Evolutionary conservation across 2,113 vertebrate species (phyloP).

Genomic region (Tauraco erythrolophus): DNA sequence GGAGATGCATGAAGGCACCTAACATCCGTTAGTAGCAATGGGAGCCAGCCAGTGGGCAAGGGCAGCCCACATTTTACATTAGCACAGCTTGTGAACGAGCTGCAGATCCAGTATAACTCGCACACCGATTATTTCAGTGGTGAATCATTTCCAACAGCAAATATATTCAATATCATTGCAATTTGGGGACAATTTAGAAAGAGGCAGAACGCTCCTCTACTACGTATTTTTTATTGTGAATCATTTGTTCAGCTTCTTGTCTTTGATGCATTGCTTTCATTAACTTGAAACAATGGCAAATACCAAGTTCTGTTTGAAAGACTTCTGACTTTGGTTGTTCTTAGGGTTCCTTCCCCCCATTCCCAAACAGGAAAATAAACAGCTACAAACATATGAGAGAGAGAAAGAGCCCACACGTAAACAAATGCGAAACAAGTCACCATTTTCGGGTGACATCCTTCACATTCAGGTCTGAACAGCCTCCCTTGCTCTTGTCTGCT

Average conservation of each 20-base stretch:
- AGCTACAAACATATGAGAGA: background rate
- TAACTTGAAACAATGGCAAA: background rate
- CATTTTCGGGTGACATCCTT: background rate
- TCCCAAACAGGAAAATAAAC: background rate
- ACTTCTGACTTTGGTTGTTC: background rate
- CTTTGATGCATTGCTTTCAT: constrained; percentile 38
- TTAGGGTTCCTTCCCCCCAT: background rate
- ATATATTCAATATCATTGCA: background rate
- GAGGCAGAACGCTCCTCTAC: background rate
- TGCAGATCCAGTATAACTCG: background rate
- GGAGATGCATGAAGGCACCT: background rate
- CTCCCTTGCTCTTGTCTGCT: background rate
- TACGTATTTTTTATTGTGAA: background rate
- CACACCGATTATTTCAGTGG: background rate
- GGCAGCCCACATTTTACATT: background rate
- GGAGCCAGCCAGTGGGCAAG: background rate
- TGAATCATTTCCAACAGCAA: background rate
- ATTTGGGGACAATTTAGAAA: background rate
- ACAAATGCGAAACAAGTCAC: background rate
- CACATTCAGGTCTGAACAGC: background rate
- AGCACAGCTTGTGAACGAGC: background rate
- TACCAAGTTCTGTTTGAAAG: background rate
- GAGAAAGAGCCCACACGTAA: rapidly evolving
- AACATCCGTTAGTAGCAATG: background rate
- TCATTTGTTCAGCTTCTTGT: constrained; percentile 11